Base-by-base conservation (phyloP, 2,888 invertebrate genomes). In the Drosophila recens region DNA sequence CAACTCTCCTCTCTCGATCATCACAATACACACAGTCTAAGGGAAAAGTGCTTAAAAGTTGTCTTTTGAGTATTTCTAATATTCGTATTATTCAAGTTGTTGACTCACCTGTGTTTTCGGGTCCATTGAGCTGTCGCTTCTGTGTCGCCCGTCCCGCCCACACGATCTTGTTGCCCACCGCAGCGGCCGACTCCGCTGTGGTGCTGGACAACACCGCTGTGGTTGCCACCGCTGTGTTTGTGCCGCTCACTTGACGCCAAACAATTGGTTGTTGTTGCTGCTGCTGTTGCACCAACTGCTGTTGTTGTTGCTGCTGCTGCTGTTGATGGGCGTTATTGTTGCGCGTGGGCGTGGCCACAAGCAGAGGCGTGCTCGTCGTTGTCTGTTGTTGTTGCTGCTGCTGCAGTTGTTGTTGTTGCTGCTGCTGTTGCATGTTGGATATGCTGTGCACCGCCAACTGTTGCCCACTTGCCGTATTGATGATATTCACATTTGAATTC, bases 51-150 rank as follows among this genome's bases (percentile, higher is more conserved):
- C 58, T 59, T 58, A 27, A 58, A 46, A 34, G 13, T 10, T 23
- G 46, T 58, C 53, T 58, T 53, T 36, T 40, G 57, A 17, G 34
- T 11, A 6, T 30, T 54, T 20, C 17, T 13, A 34, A 13, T 2
- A 11, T 15, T 30, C 1, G 3, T 5, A 17, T 45, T 13, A 6
- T 1, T 1, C 33, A 36, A 0, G 10, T n/a, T n/a, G 13, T 6
- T 11, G 11, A 54, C 76, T 79, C 56, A 91, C 90, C 90, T 76
- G 84, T 89, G 71, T 91, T 91, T 53, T 92, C 91, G 15, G 93
- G 93, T 51, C 93, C 93, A 73, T 93, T 93, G 1, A 92, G 79
- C 69, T 92, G 92, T 40, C 92, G 90, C 66, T 90, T 90, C 38
- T 85, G 91, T 3, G 85, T 82, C 10, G 91, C 75, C 13, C 92